Evolutionary conservation across 2,888 invertebrate genomes (phyloP).

Genomic region (Mayetiola destructor): DNA sequence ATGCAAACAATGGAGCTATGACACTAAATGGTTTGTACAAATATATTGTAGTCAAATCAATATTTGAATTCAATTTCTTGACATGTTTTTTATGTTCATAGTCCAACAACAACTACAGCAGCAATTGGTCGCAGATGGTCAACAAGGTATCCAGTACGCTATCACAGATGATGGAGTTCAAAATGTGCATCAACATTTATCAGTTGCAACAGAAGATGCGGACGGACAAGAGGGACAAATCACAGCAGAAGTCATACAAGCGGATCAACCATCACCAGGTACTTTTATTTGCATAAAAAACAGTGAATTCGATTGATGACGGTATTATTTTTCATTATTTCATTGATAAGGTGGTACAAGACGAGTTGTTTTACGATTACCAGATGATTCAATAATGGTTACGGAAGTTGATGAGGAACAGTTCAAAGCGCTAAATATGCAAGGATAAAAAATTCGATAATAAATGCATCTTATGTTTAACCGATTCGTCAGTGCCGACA

Average conservation of each 20-base stretch:
- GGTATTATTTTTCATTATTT: constrained; percentile 21
- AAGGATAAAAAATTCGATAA: neutral
- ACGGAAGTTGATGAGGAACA: constrained; percentile 79
- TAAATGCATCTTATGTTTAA: too few relatives aligned
- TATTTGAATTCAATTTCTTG: too few relatives aligned
- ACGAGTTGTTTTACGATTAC: constrained; percentile 66
- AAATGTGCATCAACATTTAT: constrained; percentile 16
- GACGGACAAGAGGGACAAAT: constrained; percentile 55
- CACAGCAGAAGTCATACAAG: constrained; percentile 73
- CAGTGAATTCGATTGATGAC: neutral
- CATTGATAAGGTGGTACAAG: constrained; percentile 55
- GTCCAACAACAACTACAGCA: constrained; percentile 28
- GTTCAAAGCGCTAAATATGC: constrained; percentile 36
- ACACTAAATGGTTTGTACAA: constrained; percentile 20
- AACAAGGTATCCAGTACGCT: neutral
- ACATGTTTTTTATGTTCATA: too few relatives aligned
- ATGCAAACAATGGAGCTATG: constrained; percentile 32
- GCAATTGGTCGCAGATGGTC: constrained; percentile 27
- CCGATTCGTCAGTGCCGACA: too few relatives aligned
- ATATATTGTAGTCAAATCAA: neutral
- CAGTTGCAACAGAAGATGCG: constrained; percentile 21
- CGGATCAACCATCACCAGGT: constrained; percentile 73
- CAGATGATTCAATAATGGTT: constrained; percentile 75
- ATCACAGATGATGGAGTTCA: neutral
- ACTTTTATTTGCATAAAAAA: constrained; percentile 18